Conservation (phyloP, 2,888 invertebrate genomes). For the Ophioninae sp. region DNA sequence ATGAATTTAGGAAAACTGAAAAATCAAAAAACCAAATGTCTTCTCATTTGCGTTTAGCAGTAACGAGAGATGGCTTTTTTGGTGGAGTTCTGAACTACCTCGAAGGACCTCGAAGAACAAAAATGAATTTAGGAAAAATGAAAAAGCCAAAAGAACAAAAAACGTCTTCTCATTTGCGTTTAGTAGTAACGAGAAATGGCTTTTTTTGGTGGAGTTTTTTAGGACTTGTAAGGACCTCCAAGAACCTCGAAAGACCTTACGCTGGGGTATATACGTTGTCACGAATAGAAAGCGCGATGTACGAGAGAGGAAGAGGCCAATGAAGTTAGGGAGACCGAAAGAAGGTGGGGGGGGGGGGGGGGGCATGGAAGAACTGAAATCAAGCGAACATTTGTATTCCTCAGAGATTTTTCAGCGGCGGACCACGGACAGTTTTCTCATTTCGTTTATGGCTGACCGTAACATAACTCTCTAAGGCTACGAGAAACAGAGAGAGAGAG, state of each 20-base stretch:
- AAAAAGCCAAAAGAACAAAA: background rate
- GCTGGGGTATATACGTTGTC: slow-evolving; percentile 11
- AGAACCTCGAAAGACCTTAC: slow-evolving; percentile 32
- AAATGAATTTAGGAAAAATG: background rate
- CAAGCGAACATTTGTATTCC: slow-evolving; percentile 78
- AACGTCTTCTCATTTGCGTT: background rate
- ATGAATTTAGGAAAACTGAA: background rate
- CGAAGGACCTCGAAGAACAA: background rate
- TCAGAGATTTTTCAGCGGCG: slow-evolving; percentile 78
- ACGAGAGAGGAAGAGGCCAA: slow-evolving; percentile 4
- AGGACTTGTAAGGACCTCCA: background rate
- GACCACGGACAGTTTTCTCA: slow-evolving; percentile 77
- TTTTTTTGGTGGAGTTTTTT: slow-evolving; percentile 15
- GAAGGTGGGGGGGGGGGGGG: slow-evolving; percentile 34
- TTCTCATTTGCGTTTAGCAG: background rate
- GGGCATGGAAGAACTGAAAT: slow-evolving; percentile 68
- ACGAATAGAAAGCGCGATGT: slow-evolving; percentile 25
- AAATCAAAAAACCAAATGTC: background rate
- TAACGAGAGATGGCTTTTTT: background rate
- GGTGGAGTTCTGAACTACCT: no score
- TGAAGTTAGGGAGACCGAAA: slow-evolving; percentile 51
- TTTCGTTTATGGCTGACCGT: slow-evolving; percentile 79
- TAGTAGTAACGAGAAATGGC: background rate
- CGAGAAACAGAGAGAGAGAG: slow-evolving; percentile 5
- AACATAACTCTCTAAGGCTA: slow-evolving; percentile 75